Percentiles rank a stretch among this genome's conserved stretches.
phyloP scores from a whole-genome alignment of 2,888 invertebrate species.

The Ormia ochracea region DNA sequence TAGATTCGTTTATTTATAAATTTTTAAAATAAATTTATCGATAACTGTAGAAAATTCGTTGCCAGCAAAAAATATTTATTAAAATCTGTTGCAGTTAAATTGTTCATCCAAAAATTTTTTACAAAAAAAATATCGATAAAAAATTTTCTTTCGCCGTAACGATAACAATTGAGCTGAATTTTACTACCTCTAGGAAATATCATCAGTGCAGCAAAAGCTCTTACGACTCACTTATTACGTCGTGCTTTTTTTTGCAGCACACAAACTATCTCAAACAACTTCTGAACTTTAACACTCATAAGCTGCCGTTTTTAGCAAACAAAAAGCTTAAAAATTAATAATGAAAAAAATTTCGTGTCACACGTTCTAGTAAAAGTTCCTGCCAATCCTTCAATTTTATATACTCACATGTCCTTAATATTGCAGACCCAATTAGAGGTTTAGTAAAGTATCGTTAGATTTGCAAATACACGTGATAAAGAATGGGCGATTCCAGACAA shows the following conservation, averaged over 20 bases:
- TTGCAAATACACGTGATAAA: conserved; percentile 43
- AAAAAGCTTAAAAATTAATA: neutral
- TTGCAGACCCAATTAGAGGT: neutral
- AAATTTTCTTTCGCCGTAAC: neutral
- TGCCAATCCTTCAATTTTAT: neutral
- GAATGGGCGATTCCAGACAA: neutral
- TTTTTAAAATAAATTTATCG: neutral
- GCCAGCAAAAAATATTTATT: too few species aligned
- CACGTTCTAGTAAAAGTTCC: neutral
- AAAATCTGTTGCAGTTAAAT: too few species aligned
- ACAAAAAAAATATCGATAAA: neutral
- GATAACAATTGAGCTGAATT: too few species aligned
- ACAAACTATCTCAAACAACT: neutral
- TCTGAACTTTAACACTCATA: neutral
- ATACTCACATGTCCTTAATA: neutral
- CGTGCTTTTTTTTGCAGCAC: conserved; percentile 42
- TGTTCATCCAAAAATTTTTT: neutral
- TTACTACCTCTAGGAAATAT: neutral
- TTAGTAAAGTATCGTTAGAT: neutral
- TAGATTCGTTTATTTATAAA: too few species aligned
- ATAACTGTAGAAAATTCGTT: too few species aligned
- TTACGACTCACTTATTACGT: conserved; percentile 21
- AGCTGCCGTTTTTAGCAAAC: neutral
- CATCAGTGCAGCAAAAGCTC: neutral
- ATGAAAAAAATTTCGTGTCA: neutral